Percentiles rank a stretch among this genome's conserved stretches.
phyloP scores from a whole-genome alignment of 2,888 invertebrate genomes.

The Callimorpha dominula region DNA sequence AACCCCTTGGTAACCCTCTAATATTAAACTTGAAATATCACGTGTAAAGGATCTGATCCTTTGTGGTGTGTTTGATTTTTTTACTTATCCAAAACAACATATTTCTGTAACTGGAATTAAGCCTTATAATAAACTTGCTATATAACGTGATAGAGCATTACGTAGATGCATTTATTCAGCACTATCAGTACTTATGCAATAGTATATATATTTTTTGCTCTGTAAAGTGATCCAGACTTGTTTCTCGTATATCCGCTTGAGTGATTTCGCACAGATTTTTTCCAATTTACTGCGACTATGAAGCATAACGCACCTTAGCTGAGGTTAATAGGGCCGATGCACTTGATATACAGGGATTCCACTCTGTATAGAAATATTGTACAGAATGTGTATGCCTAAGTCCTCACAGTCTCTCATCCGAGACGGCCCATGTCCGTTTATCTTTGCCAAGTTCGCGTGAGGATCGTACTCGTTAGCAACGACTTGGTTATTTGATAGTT shows the following conservation, averaged over 20 bases:
- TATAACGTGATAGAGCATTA: background rate
- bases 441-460: slow-evolving; percentile 47
- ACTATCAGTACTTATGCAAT: background rate
- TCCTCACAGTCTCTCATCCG: slow-evolving; percentile 65
- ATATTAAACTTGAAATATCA: too few relatives aligned
- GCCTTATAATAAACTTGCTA: background rate
- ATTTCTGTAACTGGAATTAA: too few relatives aligned
- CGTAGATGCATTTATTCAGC: background rate
- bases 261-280: slow-evolving; percentile 50
- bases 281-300: slow-evolving; percentile 29
- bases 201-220: background rate
- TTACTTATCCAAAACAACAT: background rate
- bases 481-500: slow-evolving; percentile 44
- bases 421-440: slow-evolving; percentile 53
- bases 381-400: slow-evolving; percentile 56
- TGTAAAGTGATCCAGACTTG: background rate
- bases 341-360: slow-evolving; percentile 3
- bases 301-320: slow-evolving; percentile 49
- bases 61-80: too few relatives aligned
- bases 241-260: slow-evolving; percentile 8
- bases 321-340: slow-evolving; percentile 8
- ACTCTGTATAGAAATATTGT: slow-evolving; percentile 14
- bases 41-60: too few relatives aligned
- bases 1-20: too few relatives aligned
- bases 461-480: slow-evolving; percentile 34